Percentiles rank a stretch among this genome's conserved stretches.
Conservation (phyloP, 2,113 vertebrate genomes). For the Strix uralensis region DNA sequence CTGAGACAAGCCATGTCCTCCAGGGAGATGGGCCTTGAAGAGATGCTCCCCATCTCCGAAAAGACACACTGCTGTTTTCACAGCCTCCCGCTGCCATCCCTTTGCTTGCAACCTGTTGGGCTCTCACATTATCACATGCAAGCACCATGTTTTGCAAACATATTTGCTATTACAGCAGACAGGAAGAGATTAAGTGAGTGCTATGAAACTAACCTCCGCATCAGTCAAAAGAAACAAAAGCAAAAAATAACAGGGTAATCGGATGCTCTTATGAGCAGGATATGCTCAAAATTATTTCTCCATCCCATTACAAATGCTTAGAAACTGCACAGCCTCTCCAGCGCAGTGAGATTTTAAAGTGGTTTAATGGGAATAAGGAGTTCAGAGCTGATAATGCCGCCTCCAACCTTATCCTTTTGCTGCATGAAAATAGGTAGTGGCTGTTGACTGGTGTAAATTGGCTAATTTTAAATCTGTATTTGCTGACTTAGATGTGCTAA, state of each 20-base stretch:
- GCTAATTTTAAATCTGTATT: slow-evolving; percentile 1
- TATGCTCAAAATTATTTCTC: slow-evolving; percentile 23
- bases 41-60: not conserved
- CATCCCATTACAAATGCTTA: not conserved
- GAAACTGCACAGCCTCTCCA: slow-evolving; percentile 4
- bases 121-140: not conserved
- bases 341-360: not conserved
- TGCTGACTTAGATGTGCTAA: not conserved
- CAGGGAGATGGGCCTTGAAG: not conserved
- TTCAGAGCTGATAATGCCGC: not conserved
- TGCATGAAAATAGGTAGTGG: not conserved
- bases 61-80: not conserved
- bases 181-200: not conserved
- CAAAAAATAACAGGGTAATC: not conserved
- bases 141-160: not conserved
- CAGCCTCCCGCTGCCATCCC: not conserved
- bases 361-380: not conserved
- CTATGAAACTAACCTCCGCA: not conserved
- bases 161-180: not conserved
- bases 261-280: not conserved
- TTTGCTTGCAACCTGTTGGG: not conserved
- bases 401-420: not conserved
- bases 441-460: slow-evolving; percentile 22
- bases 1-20: not conserved
- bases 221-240: slow-evolving; percentile 33